These are phyloP conservation scores for Thunnus thynnus DNA, from an alignment of 2,113 vertebrate genomes.

Conservation along the genomic window DNA sequence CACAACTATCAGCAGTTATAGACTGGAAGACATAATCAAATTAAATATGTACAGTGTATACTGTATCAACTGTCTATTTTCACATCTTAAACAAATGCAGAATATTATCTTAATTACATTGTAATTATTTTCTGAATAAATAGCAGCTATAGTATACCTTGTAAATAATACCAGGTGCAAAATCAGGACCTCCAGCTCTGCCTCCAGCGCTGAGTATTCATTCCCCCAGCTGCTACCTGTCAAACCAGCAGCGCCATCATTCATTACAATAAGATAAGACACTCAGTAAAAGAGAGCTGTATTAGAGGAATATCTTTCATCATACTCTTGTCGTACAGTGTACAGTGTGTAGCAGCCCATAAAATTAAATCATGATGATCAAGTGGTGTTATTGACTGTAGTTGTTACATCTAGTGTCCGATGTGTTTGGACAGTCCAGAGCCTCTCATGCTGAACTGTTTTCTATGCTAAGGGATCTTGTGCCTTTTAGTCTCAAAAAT, in stretches of 20 bases:
- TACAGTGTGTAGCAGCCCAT: slow-evolving; percentile 45
- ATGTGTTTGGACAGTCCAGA: slow-evolving; percentile 41
- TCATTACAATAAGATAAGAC: slow-evolving; percentile 63
- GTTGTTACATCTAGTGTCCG: slow-evolving; percentile 41
- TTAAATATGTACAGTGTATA: no score
- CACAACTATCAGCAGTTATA: no score
- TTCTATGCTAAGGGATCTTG: slow-evolving; percentile 52
- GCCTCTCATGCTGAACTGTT: slow-evolving; percentile 38
- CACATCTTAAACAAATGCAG: no score
- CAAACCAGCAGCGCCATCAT: slow-evolving; percentile 71
- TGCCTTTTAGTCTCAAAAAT: slow-evolving; percentile 70
- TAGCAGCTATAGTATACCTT: neutral
- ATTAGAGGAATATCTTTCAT: slow-evolving; percentile 52
- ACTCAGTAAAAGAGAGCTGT: slow-evolving; percentile 39
- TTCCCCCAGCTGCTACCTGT: slow-evolving; percentile 66
- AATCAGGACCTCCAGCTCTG: slow-evolving; percentile 32
- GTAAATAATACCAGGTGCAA: slow-evolving; percentile 9
- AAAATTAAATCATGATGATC: slow-evolving; percentile 65
- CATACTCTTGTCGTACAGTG: slow-evolving; percentile 34
- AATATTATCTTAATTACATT: no score
- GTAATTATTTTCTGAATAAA: neutral
- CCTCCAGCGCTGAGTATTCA: slow-evolving; percentile 72
- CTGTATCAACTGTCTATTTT: no score
- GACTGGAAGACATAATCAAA: no score
- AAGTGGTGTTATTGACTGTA: slow-evolving; percentile 61